Evolutionary conservation across 1,140 invertebrate genomes (phyloP).

Genomic region (Magallana angulata): DNA sequence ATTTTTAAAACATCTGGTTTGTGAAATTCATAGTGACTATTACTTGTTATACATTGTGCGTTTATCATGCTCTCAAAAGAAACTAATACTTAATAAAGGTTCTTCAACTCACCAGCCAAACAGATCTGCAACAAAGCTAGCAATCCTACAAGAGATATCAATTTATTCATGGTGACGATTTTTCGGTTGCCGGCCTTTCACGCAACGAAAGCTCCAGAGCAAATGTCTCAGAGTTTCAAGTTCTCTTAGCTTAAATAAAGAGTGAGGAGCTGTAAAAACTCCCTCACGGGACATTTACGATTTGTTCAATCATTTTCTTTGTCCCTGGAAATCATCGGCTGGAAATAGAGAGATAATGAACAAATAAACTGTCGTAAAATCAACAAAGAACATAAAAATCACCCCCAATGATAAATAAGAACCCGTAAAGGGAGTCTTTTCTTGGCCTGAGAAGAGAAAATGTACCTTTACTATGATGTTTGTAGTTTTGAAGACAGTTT

Average conservation of each 20-base stretch:
- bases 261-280: not conserved
- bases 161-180: not conserved
- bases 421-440: no score
- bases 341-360: not conserved
- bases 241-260: not conserved
- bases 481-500: no score
- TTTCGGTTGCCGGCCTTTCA: not conserved
- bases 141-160: not conserved
- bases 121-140: not conserved
- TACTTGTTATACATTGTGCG: no score
- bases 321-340: not conserved
- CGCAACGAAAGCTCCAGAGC: conserved; percentile 18
- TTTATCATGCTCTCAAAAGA: no score
- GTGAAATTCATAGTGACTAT: no score
- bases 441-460: no score
- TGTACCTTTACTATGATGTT: no score
- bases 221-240: not conserved
- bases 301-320: conserved; percentile 29
- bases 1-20: no score
- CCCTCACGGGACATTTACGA: not conserved
- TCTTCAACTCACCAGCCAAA: not conserved
- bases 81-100: no score
- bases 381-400: not conserved
- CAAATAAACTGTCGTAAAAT: not conserved
- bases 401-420: not conserved